Evolutionary conservation across 2,888 invertebrate species (phyloP), one percentile per base, ranked within the genome.

Genomic region (Melolontha melolontha): DNA sequence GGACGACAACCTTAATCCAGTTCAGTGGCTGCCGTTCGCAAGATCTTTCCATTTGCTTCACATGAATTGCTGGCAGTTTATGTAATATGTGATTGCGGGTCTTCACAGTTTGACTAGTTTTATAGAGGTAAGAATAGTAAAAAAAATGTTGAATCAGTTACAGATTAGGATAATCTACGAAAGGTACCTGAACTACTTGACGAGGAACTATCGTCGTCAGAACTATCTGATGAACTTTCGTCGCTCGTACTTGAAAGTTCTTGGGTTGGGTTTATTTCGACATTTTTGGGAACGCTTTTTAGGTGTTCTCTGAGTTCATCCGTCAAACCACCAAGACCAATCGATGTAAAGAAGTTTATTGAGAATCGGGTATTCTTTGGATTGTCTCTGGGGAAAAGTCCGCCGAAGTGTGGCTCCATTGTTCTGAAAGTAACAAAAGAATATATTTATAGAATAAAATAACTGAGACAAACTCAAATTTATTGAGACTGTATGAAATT

Each of bases 291-390:
- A 81, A 90, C 88, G 74, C 88, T 88, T 79, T 96, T 96, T 72
- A 97, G 85, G 84, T 96, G 95, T 77, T 95, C 95, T 68, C 96
- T 85, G 47, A 97, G 84, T 77, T 96, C 96, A 84, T 97, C 96
- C 0, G 98, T 99, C 1, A 99, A 85, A 0, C 97, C 98, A 66
- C 98, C 98, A 64, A 99, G 87, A 75, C 98, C 97, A 79, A 97
- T 97, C 0, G 96, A 95, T 0, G 97, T 97, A 82, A 98, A 98
- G 85, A 97, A 98, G 80, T 98, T 98, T 57, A 99, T 98, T 0
- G 98, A 94, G 85, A 99, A 99, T 78, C 98, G 87, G 0, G 98
- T 97, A 81, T 98, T 96, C 79, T 95, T 91, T 0, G 98, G 98
- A 85, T 97, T 95, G 80, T 98, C 97, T 66, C 95, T 87, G 0